Conservation (phyloP, 2,113 vertebrate genomes). For the Zapus hudsonius region DNA sequence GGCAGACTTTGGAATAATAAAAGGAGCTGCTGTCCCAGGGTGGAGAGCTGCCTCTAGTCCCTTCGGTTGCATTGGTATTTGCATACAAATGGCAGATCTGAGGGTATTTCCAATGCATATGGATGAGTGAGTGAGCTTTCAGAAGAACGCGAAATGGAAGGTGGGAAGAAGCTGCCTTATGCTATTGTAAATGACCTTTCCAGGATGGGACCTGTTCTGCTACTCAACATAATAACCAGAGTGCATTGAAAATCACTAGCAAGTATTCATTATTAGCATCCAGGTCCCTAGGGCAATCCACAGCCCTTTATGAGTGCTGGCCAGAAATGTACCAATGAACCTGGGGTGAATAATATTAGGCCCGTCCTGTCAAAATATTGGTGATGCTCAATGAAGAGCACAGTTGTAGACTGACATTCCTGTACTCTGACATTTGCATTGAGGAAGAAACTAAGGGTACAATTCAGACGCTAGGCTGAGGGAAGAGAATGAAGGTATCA, state of each 20-base stretch:
- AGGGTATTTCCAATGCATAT: slow-evolving; percentile 77
- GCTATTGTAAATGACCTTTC: slow-evolving; percentile 65
- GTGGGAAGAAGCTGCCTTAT: slow-evolving; percentile 50
- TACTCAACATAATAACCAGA: slow-evolving; percentile 69
- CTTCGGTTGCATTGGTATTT: slow-evolving; percentile 80
- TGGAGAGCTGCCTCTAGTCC: slow-evolving; percentile 62
- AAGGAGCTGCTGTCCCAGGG: slow-evolving; percentile 28
- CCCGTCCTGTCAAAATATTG: slow-evolving; percentile 52
- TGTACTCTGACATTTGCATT: slow-evolving; percentile 39
- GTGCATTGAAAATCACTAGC: slow-evolving; percentile 65
- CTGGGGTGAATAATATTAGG: slow-evolving; percentile 36
- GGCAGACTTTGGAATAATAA: slow-evolving; percentile 44
- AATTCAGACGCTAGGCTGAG: slow-evolving; percentile 20
- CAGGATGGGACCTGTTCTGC: slow-evolving; percentile 57
- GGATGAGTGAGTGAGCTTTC: slow-evolving; percentile 71
- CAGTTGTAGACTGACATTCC: not conserved
- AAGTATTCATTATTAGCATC: slow-evolving; percentile 49
- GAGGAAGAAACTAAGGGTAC: slow-evolving; percentile 23
- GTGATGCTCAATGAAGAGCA: slow-evolving; percentile 35
- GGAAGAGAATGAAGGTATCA: not conserved
- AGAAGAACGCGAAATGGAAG: slow-evolving; percentile 61
- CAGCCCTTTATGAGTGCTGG: slow-evolving; percentile 14
- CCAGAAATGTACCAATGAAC: slow-evolving; percentile 51
- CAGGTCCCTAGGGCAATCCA: not conserved
- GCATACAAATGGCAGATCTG: slow-evolving; percentile 81